Conservation (phyloP, 2,113 vertebrate genomes). For the Eudyptes chrysolophus region DNA sequence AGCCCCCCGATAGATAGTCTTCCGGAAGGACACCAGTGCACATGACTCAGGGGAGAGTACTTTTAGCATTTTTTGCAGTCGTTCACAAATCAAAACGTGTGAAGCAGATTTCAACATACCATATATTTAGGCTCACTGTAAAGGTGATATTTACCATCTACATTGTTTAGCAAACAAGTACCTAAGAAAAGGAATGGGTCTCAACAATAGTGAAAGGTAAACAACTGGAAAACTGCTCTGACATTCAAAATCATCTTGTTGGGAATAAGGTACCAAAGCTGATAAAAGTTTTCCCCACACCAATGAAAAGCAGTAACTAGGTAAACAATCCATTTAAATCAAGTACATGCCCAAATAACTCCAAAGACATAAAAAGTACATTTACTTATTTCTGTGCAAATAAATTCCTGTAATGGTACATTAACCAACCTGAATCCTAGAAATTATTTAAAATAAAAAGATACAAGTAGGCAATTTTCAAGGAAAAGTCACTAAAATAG, state of each 20-base stretch:
- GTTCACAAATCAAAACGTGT: not conserved
- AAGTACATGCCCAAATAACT: not conserved
- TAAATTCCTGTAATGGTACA: not conserved
- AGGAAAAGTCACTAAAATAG: not conserved
- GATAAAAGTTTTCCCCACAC: not conserved
- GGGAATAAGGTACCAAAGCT: not conserved
- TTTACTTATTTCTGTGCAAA: not conserved
- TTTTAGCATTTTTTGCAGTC: not conserved
- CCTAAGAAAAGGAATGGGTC: not conserved
- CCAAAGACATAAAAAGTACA: not conserved
- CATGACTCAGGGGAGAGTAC: not conserved
- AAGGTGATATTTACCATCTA: not conserved
- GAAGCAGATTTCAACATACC: not conserved
- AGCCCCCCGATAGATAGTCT: rapidly evolving
- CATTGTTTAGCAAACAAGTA: not conserved
- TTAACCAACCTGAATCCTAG: not conserved
- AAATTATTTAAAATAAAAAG: not conserved
- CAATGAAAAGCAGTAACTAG: not conserved
- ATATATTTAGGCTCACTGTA: not conserved
- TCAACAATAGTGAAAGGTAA: not conserved
- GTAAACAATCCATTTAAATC: not conserved
- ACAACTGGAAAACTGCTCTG: not conserved
- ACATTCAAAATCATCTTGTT: not conserved
- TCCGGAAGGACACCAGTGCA: not conserved
- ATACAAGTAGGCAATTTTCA: not conserved